Evolutionary conservation across 2,113 vertebrate species (phyloP).

Genomic region (Caranx melampygus): DNA sequence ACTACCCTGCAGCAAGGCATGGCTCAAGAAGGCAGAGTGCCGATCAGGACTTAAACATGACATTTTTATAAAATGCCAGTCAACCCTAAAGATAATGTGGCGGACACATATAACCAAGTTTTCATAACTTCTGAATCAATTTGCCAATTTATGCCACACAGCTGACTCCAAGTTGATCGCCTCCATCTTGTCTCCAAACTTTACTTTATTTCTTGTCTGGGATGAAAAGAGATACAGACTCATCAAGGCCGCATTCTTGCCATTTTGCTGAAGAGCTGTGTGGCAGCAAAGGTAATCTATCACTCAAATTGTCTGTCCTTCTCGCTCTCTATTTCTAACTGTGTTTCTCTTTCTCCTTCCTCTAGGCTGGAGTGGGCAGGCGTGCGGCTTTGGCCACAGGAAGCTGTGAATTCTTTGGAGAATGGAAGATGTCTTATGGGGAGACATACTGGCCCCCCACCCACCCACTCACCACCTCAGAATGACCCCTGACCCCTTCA

Average conservation of each 20-base stretch:
- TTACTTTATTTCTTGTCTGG: constrained; percentile 44
- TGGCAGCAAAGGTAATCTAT: constrained; percentile 67
- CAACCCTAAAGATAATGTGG: constrained; percentile 65
- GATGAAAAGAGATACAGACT: constrained; percentile 61
- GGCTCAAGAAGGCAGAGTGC: constrained; percentile 62
- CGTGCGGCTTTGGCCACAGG: constrained; percentile 76
- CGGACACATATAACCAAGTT: constrained; percentile 59
- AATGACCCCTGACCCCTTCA: constrained; percentile 80
- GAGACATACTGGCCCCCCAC: constrained; percentile 58
- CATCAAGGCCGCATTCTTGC: constrained; percentile 75
- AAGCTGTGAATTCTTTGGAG: constrained; percentile 79
- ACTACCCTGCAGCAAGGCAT: constrained; percentile 50
- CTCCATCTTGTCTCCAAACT: constrained; percentile 44
- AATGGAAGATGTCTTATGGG: constrained; percentile 75
- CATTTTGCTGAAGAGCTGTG: constrained; percentile 62
- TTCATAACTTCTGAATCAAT: constrained; percentile 69
- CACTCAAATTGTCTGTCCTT: constrained; percentile 55
- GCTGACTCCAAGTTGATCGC: constrained; percentile 33
- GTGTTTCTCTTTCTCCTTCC: constrained; percentile 78
- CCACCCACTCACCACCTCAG: constrained; percentile 68
- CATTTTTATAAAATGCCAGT: constrained; percentile 60
- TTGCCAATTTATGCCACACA: constrained; percentile 55
- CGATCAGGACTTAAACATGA: constrained; percentile 66
- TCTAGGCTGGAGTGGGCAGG: constrained; percentile 73
- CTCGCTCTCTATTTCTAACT: constrained; percentile 63